Percentiles rank a stretch among this genome's conserved stretches.
Evolutionary conservation across 2,888 invertebrate genomes (phyloP).

Genomic region (Phanerotoma sp.): DNA sequence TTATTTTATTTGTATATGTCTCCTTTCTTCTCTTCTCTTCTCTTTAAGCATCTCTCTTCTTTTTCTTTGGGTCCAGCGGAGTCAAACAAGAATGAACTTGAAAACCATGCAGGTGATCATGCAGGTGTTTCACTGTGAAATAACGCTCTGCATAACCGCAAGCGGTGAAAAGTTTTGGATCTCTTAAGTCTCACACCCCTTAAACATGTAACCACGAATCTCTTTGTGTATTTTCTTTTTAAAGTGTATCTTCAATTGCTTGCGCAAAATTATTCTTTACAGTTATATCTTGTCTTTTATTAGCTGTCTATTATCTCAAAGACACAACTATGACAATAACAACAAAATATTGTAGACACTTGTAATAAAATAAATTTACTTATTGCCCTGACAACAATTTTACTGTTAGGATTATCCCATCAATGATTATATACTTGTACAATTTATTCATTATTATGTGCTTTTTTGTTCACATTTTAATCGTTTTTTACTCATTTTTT

Average conservation of each 20-base stretch:
- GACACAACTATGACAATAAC: neutral
- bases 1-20: conserved; percentile 16
- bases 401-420: conserved; percentile 1
- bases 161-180: conserved; percentile 19
- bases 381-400: neutral
- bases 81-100: conserved; percentile 27
- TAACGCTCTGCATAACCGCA: conserved; percentile 24
- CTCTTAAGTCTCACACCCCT: neutral
- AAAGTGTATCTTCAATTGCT: too few species aligned
- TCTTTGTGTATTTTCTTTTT: neutral
- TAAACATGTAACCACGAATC: neutral
- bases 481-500: neutral
- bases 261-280: too few species aligned
- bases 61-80: conserved; percentile 23
- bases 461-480: neutral
- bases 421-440: neutral
- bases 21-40: conserved; percentile 2
- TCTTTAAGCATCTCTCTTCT: conserved; percentile 9
- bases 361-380: neutral
- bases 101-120: conserved; percentile 23
- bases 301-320: too few species aligned
- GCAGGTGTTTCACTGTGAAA: conserved; percentile 24
- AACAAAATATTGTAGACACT: too few species aligned
- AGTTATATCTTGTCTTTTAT: too few species aligned
- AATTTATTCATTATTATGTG: too few species aligned